Percentiles rank a stretch among this genome's conserved stretches.
These are phyloP conservation scores for Drosophila seclusa DNA, from an alignment of 2,888 invertebrate species.

Conservation along the genomic window DNA sequence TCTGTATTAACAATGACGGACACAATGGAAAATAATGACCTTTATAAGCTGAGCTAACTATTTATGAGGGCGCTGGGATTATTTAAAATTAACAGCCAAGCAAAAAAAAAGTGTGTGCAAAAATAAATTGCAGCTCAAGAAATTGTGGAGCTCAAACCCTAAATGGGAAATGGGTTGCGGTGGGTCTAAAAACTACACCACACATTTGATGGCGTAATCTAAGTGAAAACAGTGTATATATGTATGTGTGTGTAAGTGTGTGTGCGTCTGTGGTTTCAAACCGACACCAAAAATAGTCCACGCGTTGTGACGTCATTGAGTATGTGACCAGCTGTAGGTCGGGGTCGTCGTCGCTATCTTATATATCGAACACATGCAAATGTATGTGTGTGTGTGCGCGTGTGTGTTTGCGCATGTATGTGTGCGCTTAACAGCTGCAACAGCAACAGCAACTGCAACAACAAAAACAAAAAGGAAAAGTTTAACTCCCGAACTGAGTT, in stretches of 20 bases:
- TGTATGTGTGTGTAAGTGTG: conserved; percentile 4
- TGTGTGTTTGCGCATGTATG: background rate
- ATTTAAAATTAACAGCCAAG: conserved; percentile 15
- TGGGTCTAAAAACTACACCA: background rate
- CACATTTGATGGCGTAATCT: conserved; percentile 68
- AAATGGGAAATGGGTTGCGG: background rate
- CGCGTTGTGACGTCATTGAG: conserved; percentile 76
- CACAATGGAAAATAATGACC: conserved; percentile 23
- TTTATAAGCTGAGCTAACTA: conserved; percentile 23
- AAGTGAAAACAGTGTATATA: conserved; percentile 24
- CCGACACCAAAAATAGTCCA: conserved; percentile 40
- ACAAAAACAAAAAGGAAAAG: conserved; percentile 18
- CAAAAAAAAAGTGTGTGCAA: conserved; percentile 38
- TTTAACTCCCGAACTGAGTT: conserved; percentile 38
- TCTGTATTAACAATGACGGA: conserved; percentile 3
- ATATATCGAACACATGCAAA: background rate
- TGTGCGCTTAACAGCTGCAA: conserved; percentile 37
- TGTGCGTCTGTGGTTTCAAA: conserved; percentile 4
- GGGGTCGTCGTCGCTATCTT: conserved; percentile 56
- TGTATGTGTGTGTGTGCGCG: background rate
- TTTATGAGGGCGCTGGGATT: conserved; percentile 29
- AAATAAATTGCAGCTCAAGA: conserved; percentile 61
- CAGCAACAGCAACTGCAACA: background rate
- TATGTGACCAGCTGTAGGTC: conserved; percentile 66
- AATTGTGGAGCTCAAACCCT: conserved; percentile 44